Percentiles rank a stretch among this genome's conserved stretches.
phyloP scores from a whole-genome alignment of 2,797 vertebrate species.

The Pangasius krempfi region DNA sequence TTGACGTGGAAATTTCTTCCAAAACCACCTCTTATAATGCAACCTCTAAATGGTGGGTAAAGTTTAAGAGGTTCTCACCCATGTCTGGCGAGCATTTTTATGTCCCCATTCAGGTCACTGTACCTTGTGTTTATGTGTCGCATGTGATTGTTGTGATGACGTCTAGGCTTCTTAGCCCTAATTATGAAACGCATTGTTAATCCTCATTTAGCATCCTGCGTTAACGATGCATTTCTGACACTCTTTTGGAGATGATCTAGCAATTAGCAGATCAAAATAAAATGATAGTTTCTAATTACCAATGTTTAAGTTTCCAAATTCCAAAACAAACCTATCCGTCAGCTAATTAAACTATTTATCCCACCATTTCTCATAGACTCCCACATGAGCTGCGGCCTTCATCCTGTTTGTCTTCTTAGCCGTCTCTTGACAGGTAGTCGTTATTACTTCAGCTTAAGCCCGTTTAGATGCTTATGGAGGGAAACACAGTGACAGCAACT shows the following conservation, averaged over 20 bases:
- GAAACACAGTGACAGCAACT: constrained; percentile 37
- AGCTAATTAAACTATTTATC: constrained; percentile 16
- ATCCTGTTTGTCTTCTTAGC: constrained; percentile 33
- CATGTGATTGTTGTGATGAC: background rate
- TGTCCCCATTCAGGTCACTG: background rate
- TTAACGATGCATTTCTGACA: background rate
- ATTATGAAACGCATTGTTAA: constrained; percentile 10
- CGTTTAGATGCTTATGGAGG: constrained; percentile 41
- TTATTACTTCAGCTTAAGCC: constrained; percentile 54
- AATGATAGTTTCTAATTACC: background rate
- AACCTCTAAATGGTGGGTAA: constrained; percentile 30
- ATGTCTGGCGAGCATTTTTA: background rate
- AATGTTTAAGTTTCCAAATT: background rate
- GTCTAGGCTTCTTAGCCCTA: background rate
- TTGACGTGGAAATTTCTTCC: constrained; percentile 42
- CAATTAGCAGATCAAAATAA: background rate
- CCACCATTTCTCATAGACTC: constrained; percentile 9
- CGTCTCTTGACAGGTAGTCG: constrained; percentile 48
- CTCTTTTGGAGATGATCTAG: background rate
- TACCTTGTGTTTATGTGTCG: background rate
- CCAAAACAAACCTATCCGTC: background rate
- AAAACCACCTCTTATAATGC: constrained; percentile 42
- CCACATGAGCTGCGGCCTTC: constrained; percentile 18
- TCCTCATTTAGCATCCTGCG: background rate
- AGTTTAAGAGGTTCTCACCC: constrained; percentile 11